A percentile compares a stretch with the other conserved stretches of the same genome.
Evolutionary conservation across 2,113 vertebrate genomes (phyloP).

Genomic region (Sclerurus mexicanus): DNA sequence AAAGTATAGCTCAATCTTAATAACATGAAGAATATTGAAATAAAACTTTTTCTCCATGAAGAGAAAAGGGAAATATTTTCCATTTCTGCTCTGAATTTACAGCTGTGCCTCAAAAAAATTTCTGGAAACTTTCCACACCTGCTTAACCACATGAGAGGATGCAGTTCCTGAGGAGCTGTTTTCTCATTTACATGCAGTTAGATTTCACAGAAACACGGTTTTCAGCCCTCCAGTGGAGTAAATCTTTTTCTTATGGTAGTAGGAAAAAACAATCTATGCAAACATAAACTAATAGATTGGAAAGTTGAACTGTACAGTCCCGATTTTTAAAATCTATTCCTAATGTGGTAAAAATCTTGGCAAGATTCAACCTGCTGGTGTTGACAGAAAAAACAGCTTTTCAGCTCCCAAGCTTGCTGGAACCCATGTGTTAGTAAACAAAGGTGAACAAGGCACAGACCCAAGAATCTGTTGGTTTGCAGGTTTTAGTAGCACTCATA

Average conservation of each 20-base stretch:
- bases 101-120: background rate
- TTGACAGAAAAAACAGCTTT: background rate
- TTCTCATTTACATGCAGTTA: conserved; percentile 2
- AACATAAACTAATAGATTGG: background rate
- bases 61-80: background rate
- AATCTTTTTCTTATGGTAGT: background rate
- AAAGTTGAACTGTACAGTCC: background rate
- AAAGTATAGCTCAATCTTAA: background rate
- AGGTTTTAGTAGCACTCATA: background rate
- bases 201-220: conserved; percentile 9
- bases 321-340: background rate
- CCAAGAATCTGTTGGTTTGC: background rate
- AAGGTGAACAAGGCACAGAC: background rate
- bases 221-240: background rate
- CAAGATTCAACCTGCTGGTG: background rate
- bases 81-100: background rate
- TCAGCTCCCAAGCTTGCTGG: background rate
- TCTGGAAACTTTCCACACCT: conserved; percentile 21
- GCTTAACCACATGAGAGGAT: background rate
- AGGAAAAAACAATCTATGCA: background rate
- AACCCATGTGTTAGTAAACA: background rate
- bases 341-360: background rate
- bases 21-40: background rate
- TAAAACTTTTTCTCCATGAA: background rate
- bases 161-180: background rate